Base-by-base conservation (phyloP, 2,113 vertebrate species). In the Pomatostomus ruficeps region DNA sequence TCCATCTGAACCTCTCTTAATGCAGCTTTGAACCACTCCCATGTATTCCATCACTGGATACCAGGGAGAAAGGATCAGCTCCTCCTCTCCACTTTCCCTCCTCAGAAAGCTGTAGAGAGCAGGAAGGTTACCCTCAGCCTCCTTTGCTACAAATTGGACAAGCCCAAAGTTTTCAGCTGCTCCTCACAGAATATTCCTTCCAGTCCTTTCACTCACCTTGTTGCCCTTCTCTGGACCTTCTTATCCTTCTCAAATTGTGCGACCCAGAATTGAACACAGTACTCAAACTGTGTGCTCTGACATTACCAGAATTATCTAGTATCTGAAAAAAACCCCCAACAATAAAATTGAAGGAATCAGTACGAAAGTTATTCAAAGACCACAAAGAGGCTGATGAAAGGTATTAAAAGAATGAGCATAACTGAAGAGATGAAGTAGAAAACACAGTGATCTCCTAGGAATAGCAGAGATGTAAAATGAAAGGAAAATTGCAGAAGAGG, bases 401-500 rank as follows among this genome's bases (percentile, higher is more conserved):
- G 3, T 83, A 67, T 89, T 61, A 67, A 72, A 46, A 79, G 24
- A 76, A 73, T 40, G 11, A 73, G 4, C n/a, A 67, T 62, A 75
- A 51, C 25, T 72, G 36, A 52, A 93, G 17, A 93, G 16, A 48
- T 85, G 55, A 52, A 25, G 67, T 36, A 43, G 25, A 73, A 95
- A 93, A 46, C 24, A 35, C 24, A 59, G 38, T 2, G 54, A 87
- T 91, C 62, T 83, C 28, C 54, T 91, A 90, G 75, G 82, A 90
- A 92, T 73, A 90, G 24, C 51, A 85, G 95, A 95, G 40, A 71
- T 57, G 36, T 79, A 46, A 97, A 96, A 94, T 51, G 46, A 95
- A 97, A 94, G 49, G 38, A 92, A 96, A 94, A 96, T 91, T 96
- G 49, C 58, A 93, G 61, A 82, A 95, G 90, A 95, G 12, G 26